Base-by-base conservation (phyloP, 2,113 vertebrate genomes). In the Embiotoca jacksoni region DNA sequence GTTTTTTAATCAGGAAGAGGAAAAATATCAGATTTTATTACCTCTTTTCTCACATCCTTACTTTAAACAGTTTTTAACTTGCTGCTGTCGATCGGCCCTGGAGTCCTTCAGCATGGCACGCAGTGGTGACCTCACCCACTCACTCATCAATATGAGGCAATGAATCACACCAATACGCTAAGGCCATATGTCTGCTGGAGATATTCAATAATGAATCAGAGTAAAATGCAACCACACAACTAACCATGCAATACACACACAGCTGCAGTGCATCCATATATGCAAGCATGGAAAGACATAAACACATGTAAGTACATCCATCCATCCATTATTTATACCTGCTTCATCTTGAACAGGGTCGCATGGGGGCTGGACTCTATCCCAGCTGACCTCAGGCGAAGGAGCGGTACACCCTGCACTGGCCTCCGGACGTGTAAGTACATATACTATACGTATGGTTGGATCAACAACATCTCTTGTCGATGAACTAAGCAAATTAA, bases 91-190 rank as follows among this genome's bases (percentile, higher is more conserved):
- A 46, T 66, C 9, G 16, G n/a, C 54, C 35, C 47, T 2, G 3
- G 37, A 60, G 52, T 66, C 49, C 41, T 53, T 49, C 65, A 32
- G 31, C 64, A 6, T 7, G 31, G 3, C 60, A 35, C 53, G 6
- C 13, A 37, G 46, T 36, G 75, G 59, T 73, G 73, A 80, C 67
- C 47, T 78, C 57, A 49, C 9, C 32, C 66, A 65, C 41, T 62
- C 37, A 54, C 62, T 72, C 23, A 23, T 23, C 23, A 23, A 80
- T 58, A 82, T 58, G 75, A 69, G 61, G 52, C 57, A 59, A 71
- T 65, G 53, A 59, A 49, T 80, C 52, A 59, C 3, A 46, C 2
- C 39, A 41, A 44, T 67, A 10, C 47, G 58, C 30, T 3, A 13
- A 54, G 50, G 58, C 59, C 4, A 5, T 50, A 3, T 68, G 55